Conservation (phyloP, 2,888 invertebrate genomes). For the Penaeus monodon region DNA sequence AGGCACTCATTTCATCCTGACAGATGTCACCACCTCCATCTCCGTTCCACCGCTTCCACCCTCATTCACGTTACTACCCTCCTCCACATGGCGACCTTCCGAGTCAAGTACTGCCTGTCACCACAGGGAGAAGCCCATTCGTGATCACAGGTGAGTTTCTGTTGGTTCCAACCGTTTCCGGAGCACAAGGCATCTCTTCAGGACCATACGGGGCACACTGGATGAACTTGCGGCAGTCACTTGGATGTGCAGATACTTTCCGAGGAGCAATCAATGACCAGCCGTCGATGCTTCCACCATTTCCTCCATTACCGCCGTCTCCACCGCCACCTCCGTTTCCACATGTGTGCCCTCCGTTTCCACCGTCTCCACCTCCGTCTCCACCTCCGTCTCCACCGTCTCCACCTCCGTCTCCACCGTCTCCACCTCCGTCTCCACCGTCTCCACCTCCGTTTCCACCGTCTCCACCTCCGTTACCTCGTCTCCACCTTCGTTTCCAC, state of each 20-base stretch:
- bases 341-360: too few species aligned
- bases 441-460: too few species aligned
- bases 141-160: constrained; percentile 18
- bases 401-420: background rate
- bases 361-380: too few species aligned
- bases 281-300: background rate
- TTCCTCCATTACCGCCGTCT: background rate
- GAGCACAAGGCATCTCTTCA: too few species aligned
- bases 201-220: background rate
- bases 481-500: too few species aligned
- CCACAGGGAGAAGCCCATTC: background rate
- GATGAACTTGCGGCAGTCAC: too few species aligned
- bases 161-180: too few species aligned
- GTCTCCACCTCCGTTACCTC: background rate
- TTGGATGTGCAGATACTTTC: constrained; percentile 25
- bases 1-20: too few species aligned
- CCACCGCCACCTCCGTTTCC: too few species aligned
- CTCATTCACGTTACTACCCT: too few species aligned
- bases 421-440: background rate
- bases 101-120: constrained; percentile 14
- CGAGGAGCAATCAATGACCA: constrained; percentile 19
- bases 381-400: background rate
- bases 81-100: background rate
- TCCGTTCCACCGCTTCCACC: too few species aligned
- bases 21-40: too few species aligned